Percentiles rank a stretch among this genome's conserved stretches.
Conservation (phyloP, 2,888 invertebrate genomes). For the Orthosia cruda region DNA sequence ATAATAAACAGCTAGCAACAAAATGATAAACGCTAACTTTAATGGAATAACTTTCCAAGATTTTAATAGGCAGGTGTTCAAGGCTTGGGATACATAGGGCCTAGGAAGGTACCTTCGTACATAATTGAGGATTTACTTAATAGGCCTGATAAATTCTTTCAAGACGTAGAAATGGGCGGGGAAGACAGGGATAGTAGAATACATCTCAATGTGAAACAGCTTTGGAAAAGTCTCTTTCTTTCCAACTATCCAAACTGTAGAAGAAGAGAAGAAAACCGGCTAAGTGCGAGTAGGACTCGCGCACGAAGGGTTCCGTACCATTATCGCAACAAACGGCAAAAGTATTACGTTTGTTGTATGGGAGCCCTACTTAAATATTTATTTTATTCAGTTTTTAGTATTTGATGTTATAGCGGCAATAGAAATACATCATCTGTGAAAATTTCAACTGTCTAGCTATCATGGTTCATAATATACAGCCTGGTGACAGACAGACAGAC, state of each 20-base stretch:
- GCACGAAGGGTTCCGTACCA: too few species aligned
- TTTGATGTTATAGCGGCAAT: too few species aligned
- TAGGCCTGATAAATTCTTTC: neutral
- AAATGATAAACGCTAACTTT: slow-evolving; percentile 45
- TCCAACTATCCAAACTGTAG: fast-evolving
- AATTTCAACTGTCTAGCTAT: too few species aligned
- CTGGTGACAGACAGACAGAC: too few species aligned
- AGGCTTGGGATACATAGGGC: neutral
- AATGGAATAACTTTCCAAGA: slow-evolving; percentile 33
- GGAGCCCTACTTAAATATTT: too few species aligned
- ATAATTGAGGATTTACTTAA: neutral
- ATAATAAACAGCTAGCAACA: slow-evolving; percentile 37
- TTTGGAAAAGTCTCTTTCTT: neutral
- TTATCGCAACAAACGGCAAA: too few species aligned
- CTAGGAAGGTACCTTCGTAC: neutral
- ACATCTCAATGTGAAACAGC: neutral
- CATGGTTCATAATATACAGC: too few species aligned
- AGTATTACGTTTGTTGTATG: too few species aligned
- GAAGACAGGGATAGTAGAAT: neutral
- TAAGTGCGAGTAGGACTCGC: too few species aligned
- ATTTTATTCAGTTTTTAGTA: too few species aligned
- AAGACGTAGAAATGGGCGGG: neutral
- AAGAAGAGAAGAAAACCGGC: neutral
- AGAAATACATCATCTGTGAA: too few species aligned
- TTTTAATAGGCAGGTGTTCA: slow-evolving; percentile 36